Base-by-base conservation (phyloP, 2,888 invertebrate genomes). In the Drosophila kuntzei region DNA sequence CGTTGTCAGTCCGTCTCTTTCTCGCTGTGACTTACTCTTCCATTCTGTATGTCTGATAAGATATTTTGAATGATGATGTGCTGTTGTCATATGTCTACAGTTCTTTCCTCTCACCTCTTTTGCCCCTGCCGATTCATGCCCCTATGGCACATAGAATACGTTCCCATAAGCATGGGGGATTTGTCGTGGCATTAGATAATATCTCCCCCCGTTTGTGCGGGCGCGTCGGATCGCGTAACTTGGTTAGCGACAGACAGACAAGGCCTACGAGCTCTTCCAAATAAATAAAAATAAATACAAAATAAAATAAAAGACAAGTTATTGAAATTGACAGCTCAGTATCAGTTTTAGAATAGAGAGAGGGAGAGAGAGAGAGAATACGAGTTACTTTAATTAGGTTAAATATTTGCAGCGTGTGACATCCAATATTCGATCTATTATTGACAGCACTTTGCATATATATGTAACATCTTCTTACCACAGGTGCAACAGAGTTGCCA, bases 61-160 rank as follows among this genome's bases (percentile, higher is more conserved):
- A 84, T 87, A 89, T 80, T 88, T 89, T 90, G 90, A 89, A 89
- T 89, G 90, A 89, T 89, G 89, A 90, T 89, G 90, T 90, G 87
- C 80, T 73, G 71, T 73, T 89, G 84, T 84, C 87, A 83, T 71
- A 72, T 70, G 87, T 72, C 72, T 71, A 62, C 60, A 62, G 62
- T 61, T 72, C n/a, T 49, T 44, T 6, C n/a, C 14, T 39, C 12
- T 22, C 18, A 6, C 4, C 16, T 3, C 3, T 11, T 5, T 18
- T 12, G 5, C 27, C 11, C 46, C 7, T 27, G 8, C 27, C 27
- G 27, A 1, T 27, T 27, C 27, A 27, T 54, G 34, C 27, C 29
- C 18, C 8, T n/a, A 20, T 34, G 20, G 4, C 20, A 5, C 27
- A 16, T 16, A 16, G 29, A 12, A 47, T 50, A 36, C 54, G 41